Percentiles rank a stretch among this genome's conserved stretches.
Evolutionary conservation across 2,888 invertebrate species (phyloP).

Genomic region (Patella pellucida): DNA sequence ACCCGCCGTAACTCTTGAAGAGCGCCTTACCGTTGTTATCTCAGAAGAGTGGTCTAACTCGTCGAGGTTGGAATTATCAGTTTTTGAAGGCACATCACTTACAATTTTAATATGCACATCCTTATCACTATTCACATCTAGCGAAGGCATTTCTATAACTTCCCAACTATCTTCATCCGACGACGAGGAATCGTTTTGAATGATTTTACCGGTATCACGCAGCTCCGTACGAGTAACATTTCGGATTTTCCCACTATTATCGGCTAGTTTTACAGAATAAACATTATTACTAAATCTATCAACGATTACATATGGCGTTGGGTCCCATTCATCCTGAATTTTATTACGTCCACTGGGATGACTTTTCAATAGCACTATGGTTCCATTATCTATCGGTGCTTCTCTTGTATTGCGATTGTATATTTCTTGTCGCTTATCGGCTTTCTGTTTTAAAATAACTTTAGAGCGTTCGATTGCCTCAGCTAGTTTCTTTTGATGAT

Average conservation of each 20-base stretch:
- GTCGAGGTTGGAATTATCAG: neutral
- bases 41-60: neutral
- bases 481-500: constrained; percentile 1
- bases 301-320: neutral
- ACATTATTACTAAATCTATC: neutral
- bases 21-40: neutral
- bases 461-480: neutral
- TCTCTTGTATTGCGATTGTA: neutral
- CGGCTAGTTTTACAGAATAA: neutral
- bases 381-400: neutral
- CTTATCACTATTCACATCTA: no score
- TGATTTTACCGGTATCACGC: neutral
- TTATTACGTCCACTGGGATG: neutral
- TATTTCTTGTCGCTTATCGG: constrained; percentile 4
- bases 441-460: constrained; percentile 2
- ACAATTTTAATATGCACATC: neutral
- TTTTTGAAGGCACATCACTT: neutral
- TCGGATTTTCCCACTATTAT: neutral
- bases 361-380: neutral
- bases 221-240: neutral
- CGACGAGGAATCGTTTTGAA: neutral
- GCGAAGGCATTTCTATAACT: neutral
- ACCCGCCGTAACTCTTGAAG: neutral
- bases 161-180: neutral
- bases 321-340: constrained; percentile 5